Percentiles rank a stretch among this genome's conserved stretches.
These are phyloP conservation scores for Pachyrhynchus sulphureomaculatus DNA, from an alignment of 1,140 invertebrate species.

Conservation along the genomic window DNA sequence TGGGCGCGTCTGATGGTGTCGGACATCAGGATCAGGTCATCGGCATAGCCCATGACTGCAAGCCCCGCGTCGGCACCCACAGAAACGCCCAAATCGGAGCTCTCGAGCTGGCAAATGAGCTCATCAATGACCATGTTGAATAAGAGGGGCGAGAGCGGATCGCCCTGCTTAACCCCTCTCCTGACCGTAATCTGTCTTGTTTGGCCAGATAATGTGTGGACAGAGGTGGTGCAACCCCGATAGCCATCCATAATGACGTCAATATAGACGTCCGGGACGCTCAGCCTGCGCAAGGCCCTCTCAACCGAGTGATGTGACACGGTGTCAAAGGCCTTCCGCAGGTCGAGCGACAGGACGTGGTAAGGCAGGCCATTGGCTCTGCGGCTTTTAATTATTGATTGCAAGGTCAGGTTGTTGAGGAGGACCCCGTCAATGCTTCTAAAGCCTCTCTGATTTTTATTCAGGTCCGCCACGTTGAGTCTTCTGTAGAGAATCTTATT, in stretches of 20 bases:
- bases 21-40: constrained; percentile 5
- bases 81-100: not conserved
- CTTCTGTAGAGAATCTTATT: constrained; percentile 2
- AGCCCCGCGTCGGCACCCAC: not conserved
- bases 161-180: constrained; percentile 52
- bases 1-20: not conserved
- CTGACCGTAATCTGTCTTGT: constrained; percentile 36
- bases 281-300: not conserved
- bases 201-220: constrained; percentile 15
- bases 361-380: constrained; percentile 34
- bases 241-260: constrained; percentile 37
- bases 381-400: constrained; percentile 38
- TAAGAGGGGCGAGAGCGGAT: constrained; percentile 53
- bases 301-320: constrained; percentile 5
- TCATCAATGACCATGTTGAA: constrained; percentile 55
- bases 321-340: constrained; percentile 31
- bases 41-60: constrained; percentile 9
- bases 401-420: constrained; percentile 33
- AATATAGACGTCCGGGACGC: not conserved
- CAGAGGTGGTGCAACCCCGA: constrained; percentile 28
- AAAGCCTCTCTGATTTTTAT: constrained; percentile 4
- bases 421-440: not conserved
- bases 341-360: constrained; percentile 45
- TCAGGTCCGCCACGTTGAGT: not conserved
- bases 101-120: constrained; percentile 32